Percentiles rank a stretch among this genome's conserved stretches.
These are phyloP conservation scores for Cephalopholis sonnerati DNA, from an alignment of 2,113 vertebrate species.

Conservation along the genomic window DNA sequence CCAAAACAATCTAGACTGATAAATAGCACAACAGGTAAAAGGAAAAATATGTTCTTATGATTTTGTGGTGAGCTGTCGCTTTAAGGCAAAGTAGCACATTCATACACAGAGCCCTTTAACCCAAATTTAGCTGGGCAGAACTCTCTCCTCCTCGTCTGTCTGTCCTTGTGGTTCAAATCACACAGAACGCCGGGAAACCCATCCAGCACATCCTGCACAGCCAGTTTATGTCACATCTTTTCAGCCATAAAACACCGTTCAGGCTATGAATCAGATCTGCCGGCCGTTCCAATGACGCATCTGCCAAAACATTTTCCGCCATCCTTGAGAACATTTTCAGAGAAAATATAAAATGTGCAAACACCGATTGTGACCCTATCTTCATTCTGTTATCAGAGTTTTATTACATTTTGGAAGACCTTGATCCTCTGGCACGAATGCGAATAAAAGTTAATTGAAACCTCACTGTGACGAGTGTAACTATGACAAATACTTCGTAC, in stretches of 20 bases:
- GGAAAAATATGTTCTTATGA: too few relatives aligned
- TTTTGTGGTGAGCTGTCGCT: too few relatives aligned
- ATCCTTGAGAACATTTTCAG: constrained; percentile 19
- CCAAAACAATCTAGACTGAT: too few relatives aligned
- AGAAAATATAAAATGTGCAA: constrained; percentile 26
- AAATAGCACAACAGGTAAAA: too few relatives aligned
- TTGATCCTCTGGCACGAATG: not conserved
- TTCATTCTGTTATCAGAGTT: constrained; percentile 28
- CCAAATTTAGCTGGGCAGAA: constrained; percentile 13
- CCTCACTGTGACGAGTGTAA: constrained; percentile 12
- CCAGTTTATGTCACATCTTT: constrained; percentile 54
- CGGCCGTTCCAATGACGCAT: constrained; percentile 31
- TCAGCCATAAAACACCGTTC: constrained; percentile 49
- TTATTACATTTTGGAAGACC: constrained; percentile 16
- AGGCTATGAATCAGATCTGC: constrained; percentile 44
- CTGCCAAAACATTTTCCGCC: constrained; percentile 42
- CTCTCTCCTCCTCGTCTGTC: not conserved
- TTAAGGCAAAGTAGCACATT: constrained; percentile 25
- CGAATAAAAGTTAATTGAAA: constrained; percentile 21
- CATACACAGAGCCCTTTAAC: constrained; percentile 24
- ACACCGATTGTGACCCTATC: not conserved
- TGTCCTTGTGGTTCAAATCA: constrained; percentile 48
- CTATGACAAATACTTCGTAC: constrained; percentile 32
- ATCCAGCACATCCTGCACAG: constrained; percentile 30
- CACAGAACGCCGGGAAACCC: constrained; percentile 21